Evolutionary conservation across 1,140 invertebrate genomes (phyloP).

Genomic region (Dendroctonus valens): DNA sequence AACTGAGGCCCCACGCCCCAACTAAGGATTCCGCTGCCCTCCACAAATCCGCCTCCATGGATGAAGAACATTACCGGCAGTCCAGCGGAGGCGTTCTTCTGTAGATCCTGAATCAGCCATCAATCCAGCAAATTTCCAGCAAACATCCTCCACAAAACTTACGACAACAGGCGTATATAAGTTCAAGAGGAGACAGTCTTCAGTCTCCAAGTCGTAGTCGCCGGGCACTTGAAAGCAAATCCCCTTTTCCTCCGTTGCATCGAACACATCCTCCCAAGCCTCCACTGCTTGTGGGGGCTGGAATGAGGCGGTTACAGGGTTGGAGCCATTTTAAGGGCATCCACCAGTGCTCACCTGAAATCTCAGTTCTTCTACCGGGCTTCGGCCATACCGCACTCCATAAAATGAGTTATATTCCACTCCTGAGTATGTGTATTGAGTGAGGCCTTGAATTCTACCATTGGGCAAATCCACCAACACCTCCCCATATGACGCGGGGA

Average conservation of each 20-base stretch:
- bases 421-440: slow-evolving; percentile 17
- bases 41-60: slow-evolving; percentile 61
- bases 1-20: slow-evolving; percentile 59
- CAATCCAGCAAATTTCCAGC: not conserved
- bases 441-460: slow-evolving; percentile 26
- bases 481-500: not conserved
- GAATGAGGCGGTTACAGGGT: not conserved
- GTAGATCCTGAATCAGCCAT: slow-evolving; percentile 3
- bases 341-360: slow-evolving; percentile 11
- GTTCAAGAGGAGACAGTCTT: slow-evolving; percentile 35
- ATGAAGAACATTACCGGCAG: slow-evolving; percentile 33
- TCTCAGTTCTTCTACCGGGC: slow-evolving; percentile 22
- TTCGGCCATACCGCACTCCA: slow-evolving; percentile 27
- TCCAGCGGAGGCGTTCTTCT: slow-evolving; percentile 10
- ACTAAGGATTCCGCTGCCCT: slow-evolving; percentile 57
- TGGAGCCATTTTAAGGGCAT: too few species aligned
- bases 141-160: slow-evolving; percentile 3
- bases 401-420: slow-evolving; percentile 22
- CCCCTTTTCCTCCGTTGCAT: slow-evolving; percentile 33
- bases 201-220: slow-evolving; percentile 26
- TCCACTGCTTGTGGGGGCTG: slow-evolving; percentile 31
- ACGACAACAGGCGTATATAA: slow-evolving; percentile 30
- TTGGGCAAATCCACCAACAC: slow-evolving; percentile 11
- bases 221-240: slow-evolving; percentile 27
- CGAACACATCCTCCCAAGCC: slow-evolving; percentile 34